These are phyloP conservation scores for Sorex araneus DNA, from an alignment of 2,113 vertebrate species.

Conservation along the genomic window DNA sequence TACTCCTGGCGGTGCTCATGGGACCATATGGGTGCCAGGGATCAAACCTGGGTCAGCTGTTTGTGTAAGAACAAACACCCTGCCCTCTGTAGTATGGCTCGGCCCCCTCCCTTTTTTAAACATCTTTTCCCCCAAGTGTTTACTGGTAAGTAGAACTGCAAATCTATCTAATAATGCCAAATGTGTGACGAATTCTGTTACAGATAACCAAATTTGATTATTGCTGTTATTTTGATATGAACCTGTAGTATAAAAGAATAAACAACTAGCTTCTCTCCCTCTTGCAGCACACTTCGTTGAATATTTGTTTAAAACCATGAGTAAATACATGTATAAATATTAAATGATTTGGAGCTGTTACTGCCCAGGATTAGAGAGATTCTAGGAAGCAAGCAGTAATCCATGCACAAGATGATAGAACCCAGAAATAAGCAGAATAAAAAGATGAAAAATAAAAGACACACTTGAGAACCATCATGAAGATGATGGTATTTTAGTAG, in stretches of 20 bases:
- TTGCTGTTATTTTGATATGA: slow-evolving; percentile 49
- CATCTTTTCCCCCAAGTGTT: not conserved
- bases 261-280: not conserved
- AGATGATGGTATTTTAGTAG: not conserved
- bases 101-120: no score
- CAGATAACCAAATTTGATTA: slow-evolving; percentile 31
- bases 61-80: no score
- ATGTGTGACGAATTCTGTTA: not conserved
- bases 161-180: slow-evolving; percentile 14
- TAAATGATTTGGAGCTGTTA: not conserved
- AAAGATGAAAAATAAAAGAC: not conserved
- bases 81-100: no score
- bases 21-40: no score
- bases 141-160: slow-evolving; percentile 13
- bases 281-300: not conserved
- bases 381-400: not conserved
- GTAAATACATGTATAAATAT: not conserved
- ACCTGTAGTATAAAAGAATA: not conserved
- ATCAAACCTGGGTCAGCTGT: no score
- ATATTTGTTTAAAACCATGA: not conserved
- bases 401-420: not conserved
- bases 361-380: not conserved
- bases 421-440: not conserved
- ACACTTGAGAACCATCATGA: not conserved
- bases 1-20: no score